Percentiles rank a stretch among this genome's conserved stretches.
Evolutionary conservation across 2,113 vertebrate genomes (phyloP).

Genomic region (Salvelinus fontinalis): DNA sequence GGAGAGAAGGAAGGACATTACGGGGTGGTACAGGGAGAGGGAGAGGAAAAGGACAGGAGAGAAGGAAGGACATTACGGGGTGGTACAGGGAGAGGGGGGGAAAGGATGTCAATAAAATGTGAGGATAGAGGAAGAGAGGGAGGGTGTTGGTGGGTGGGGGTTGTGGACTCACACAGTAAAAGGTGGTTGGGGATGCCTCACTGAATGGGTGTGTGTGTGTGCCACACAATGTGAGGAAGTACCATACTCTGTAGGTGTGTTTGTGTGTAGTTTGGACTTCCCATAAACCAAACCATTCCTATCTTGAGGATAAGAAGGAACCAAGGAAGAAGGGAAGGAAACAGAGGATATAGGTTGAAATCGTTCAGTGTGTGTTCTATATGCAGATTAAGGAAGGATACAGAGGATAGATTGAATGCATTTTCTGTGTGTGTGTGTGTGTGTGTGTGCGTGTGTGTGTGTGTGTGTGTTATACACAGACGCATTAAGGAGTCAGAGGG

Average conservation of each 20-base stretch:
- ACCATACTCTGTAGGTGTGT: neutral
- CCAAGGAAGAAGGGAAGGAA: neutral
- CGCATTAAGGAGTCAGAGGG: conserved; percentile 6
- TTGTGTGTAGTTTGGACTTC: neutral
- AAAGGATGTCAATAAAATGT: conserved; percentile 39
- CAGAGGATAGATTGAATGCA: conserved; percentile 68
- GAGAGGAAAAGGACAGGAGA: neutral
- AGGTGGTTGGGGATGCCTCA: neutral
- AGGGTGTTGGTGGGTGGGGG: neutral
- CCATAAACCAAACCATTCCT: neutral
- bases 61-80: no score
- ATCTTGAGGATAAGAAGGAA: neutral
- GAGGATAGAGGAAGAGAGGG: conserved; percentile 15
- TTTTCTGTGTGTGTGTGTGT: conserved; percentile 52
- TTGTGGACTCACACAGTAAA: neutral
- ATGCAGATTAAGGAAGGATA: conserved; percentile 35
- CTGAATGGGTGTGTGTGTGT: neutral
- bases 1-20: no score
- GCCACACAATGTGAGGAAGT: neutral
- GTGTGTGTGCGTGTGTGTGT: conserved; percentile 40
- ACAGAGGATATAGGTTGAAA: neutral
- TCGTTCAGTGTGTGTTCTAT: neutral
- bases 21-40: neutral
- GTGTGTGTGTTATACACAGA: no score
- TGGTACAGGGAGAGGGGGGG: neutral